Base-by-base conservation (phyloP, 2,888 invertebrate species). In the Augochlorella aurata region DNA sequence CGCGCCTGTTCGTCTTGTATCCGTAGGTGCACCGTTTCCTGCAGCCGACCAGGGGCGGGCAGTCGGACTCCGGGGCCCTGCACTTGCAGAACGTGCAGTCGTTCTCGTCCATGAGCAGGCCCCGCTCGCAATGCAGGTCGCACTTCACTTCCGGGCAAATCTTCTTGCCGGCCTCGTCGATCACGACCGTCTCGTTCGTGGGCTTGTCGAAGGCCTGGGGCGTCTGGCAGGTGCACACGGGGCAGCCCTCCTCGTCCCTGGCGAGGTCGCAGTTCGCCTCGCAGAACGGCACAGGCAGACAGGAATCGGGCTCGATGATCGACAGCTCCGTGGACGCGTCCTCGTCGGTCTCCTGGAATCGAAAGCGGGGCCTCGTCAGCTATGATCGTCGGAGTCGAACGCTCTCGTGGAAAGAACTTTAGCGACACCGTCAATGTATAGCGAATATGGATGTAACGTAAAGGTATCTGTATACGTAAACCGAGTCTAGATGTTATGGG, bases 81-180 rank as follows among this genome's bases (percentile, higher is more conserved):
- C 93, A 93, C 81, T 91, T 87, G 85, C 93, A 93, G 4, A 92
- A 80, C 29, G 90, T 90, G 82, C 93, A 93, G 72, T 91, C 91
- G 76, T 91, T 90, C 77, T 91, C 91, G 80, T 93, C 93, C 90
- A 91, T 89, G 18, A 90, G 83, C 72, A 92, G 85, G 7, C 92
- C 92, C 3, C 86, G 89, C 44, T 92, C 92, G 88, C 92, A 93
- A 83, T 91, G 90, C 29, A 92, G 87, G 73, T 91, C 89, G 85
- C 93, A 92, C 66, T 90, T 89, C 7, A 92, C 85, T 49, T 89
- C 88, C 54, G 93, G 91, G 72, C 92, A 92, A 50, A 90, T 82
- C 18, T 78, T 85, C 65, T 85, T 87, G 12, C 82, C 85, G 44
- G 78, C 49, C 71, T 82, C 77, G 71, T 83, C 85, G 68, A 85